Percentiles rank a stretch among this genome's conserved stretches.
Conservation (phyloP, 2,888 invertebrate genomes). For the Holacanthella duospinosa region DNA sequence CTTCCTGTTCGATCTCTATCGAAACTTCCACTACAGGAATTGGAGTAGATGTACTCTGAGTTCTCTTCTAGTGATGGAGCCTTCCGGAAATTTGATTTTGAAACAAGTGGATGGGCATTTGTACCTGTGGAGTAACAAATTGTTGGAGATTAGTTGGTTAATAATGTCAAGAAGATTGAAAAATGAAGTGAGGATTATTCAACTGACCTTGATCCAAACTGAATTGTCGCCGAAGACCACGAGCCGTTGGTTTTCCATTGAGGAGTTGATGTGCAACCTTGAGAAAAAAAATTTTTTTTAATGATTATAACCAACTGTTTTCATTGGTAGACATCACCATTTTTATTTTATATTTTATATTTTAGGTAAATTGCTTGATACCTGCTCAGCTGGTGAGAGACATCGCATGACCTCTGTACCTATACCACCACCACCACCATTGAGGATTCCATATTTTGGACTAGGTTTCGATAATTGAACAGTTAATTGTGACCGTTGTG, state of each 20-base stretch:
- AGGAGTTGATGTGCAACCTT: slow-evolving; percentile 37
- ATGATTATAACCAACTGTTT: too few species aligned
- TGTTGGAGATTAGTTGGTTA: too few species aligned
- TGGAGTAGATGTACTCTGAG: slow-evolving; percentile 4
- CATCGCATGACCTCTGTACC: slow-evolving; percentile 18
- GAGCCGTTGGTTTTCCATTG: slow-evolving; percentile 32
- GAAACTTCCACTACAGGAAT: neutral
- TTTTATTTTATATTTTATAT: too few species aligned
- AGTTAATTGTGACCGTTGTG: neutral
- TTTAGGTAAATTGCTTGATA: too few species aligned
- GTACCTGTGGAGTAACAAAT: too few species aligned
- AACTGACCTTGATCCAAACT: slow-evolving; percentile 58
- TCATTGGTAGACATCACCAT: too few species aligned
- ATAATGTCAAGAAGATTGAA: too few species aligned
- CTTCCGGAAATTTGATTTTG: slow-evolving; percentile 22
- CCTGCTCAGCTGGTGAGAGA: slow-evolving; percentile 36
- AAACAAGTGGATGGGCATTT: slow-evolving; percentile 25
- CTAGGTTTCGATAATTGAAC: slow-evolving; percentile 16
- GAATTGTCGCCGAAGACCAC: slow-evolving; percentile 49
- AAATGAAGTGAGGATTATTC: too few species aligned
- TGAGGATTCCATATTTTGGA: slow-evolving; percentile 30
- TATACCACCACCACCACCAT: slow-evolving; percentile 18
- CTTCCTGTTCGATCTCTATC: neutral
- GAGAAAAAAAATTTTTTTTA: slow-evolving; percentile 6
- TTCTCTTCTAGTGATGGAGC: slow-evolving; percentile 33